Conservation (phyloP, 2,113 vertebrate genomes). For the Chloropsis hardwickii region DNA sequence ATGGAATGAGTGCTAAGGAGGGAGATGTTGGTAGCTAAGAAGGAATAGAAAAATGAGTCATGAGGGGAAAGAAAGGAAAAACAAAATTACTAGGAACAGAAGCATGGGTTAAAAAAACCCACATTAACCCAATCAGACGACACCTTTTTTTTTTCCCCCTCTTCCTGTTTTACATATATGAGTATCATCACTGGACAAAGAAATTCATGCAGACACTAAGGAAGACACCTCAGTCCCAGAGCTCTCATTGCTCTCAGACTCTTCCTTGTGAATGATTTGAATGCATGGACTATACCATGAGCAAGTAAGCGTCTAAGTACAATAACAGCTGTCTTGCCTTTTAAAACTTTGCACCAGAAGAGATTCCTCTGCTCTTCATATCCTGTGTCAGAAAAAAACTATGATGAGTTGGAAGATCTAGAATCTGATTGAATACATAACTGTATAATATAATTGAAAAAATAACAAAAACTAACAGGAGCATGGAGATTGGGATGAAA, state of each 20-base stretch:
- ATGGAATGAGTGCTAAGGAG: neutral
- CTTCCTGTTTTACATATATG: accelerated
- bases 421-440: neutral
- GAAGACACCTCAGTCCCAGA: neutral
- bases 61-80: accelerated
- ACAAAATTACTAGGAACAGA: neutral
- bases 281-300: neutral
- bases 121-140: neutral
- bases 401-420: neutral
- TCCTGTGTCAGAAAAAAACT: neutral
- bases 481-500: neutral
- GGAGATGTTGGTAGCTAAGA: neutral
- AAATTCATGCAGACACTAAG: neutral
- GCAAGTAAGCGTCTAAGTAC: neutral
- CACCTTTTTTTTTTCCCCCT: too few species aligned
- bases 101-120: accelerated
- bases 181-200: neutral
- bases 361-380: neutral
- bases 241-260: neutral
- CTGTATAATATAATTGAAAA: neutral
- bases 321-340: neutral
- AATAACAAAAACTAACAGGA: neutral
- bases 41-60: neutral
- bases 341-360: neutral
- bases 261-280: neutral